Conservation (phyloP, 2,888 invertebrate species). For the Ochropacha duplaris region DNA sequence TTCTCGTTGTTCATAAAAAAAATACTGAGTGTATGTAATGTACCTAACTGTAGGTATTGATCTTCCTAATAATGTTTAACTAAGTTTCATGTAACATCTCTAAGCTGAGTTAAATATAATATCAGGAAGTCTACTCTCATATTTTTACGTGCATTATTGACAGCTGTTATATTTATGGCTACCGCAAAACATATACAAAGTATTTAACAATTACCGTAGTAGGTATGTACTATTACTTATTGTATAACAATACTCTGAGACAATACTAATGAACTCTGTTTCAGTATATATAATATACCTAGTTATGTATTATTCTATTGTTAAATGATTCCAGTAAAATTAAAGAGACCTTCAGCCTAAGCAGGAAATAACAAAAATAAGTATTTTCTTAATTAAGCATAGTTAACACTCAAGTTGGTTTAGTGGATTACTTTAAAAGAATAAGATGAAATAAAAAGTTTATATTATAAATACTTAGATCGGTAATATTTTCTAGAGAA, state of each 20-base stretch:
- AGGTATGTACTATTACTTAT: too few relatives aligned
- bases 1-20: too few relatives aligned
- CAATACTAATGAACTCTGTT: background rate
- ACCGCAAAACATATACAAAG: background rate
- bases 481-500: too few relatives aligned
- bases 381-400: background rate
- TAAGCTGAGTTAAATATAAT: background rate
- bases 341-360: constrained; percentile 1
- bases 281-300: too few relatives aligned
- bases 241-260: too few relatives aligned
- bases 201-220: too few relatives aligned
- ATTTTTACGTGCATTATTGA: background rate
- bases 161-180: background rate
- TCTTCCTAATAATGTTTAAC: too few relatives aligned
- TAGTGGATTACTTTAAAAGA: background rate
- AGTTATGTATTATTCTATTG: constrained; percentile 8
- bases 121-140: background rate
- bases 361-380: background rate
- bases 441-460: background rate
- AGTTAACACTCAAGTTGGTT: too few relatives aligned
- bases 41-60: too few relatives aligned
- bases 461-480: background rate
- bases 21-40: too few relatives aligned
- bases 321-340: constrained; percentile 8
- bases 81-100: too few relatives aligned